Evolutionary conservation across 2,888 invertebrate genomes (phyloP).

Genomic region (Dolichomitus sp.): DNA sequence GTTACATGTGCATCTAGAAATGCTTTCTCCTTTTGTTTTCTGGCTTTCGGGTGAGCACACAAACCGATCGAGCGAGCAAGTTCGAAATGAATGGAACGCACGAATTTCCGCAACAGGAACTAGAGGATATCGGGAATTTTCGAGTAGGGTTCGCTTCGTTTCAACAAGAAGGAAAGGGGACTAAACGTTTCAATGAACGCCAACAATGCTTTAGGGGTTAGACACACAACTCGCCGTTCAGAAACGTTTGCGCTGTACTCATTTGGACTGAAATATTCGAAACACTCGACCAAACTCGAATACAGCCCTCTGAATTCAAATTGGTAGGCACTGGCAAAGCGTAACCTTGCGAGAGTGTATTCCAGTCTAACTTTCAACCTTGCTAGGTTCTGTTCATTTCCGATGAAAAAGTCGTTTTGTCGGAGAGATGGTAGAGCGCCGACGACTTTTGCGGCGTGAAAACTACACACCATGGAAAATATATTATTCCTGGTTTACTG

Average conservation of each 20-base stretch:
- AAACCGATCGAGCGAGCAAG: constrained; percentile 29
- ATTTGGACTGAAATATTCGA: constrained; percentile 2
- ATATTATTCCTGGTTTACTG: constrained; percentile 43
- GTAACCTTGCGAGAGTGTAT: background rate
- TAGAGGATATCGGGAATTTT: constrained; percentile 35
- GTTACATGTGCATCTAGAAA: background rate
- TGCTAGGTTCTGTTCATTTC: background rate
- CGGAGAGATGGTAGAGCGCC: background rate
- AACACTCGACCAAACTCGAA: constrained; percentile 1
- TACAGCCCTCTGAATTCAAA: background rate
- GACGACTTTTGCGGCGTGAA: constrained; percentile 10
- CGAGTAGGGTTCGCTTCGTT: constrained; percentile 27
- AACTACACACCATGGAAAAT: constrained; percentile 18
- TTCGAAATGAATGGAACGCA: constrained; percentile 50
- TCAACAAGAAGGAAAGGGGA: constrained; percentile 23
- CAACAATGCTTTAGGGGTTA: constrained; percentile 26
- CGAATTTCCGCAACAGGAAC: constrained; percentile 22
- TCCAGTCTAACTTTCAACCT: background rate
- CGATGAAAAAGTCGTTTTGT: constrained; percentile 61
- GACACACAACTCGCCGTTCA: constrained; percentile 3
- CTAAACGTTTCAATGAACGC: constrained; percentile 1
- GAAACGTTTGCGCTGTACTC: constrained; percentile 13
- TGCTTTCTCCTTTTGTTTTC: constrained; percentile 14
- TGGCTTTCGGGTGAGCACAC: constrained; percentile 19
- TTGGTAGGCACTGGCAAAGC: background rate